phyloP scores from a whole-genome alignment of 2,797 vertebrate species.

The Sardinella longiceps region DNA sequence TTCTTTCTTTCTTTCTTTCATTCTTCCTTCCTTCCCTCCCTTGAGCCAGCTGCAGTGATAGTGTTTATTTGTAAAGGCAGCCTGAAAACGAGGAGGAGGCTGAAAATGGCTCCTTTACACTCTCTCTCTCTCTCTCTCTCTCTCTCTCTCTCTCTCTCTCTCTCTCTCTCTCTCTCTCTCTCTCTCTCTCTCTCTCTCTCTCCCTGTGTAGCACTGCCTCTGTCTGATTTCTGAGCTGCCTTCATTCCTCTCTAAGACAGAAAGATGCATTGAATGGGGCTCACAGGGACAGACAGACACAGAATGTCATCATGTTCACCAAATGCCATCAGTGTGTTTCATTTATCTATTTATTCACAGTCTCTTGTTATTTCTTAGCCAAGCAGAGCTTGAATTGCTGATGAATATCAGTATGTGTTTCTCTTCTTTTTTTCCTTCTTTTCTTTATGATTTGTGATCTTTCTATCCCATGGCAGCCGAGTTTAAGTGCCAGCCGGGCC shows the following conservation, averaged over 20 bases:
- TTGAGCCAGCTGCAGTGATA: not conserved
- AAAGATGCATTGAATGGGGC: not conserved
- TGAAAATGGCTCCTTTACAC: not conserved
- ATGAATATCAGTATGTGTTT: not conserved
- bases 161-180: not conserved
- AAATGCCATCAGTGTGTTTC: not conserved
- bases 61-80: not conserved
- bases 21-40: not conserved
- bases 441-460: not conserved
- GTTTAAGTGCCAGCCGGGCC: slow-evolving; percentile 95
- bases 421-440: not conserved
- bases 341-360: too few relatives aligned
- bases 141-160: not conserved
- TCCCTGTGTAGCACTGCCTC: not conserved
- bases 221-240: not conserved
- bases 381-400: too few relatives aligned
- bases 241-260: not conserved
- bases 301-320: not conserved
- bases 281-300: too few relatives aligned
- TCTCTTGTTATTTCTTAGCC: too few relatives aligned
- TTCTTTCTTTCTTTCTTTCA: not conserved
- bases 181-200: not conserved
- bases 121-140: not conserved
- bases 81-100: not conserved
- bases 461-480: slow-evolving; percentile 78